These are phyloP conservation scores for Chaetodon auriga DNA, from an alignment of 2,113 vertebrate species.

Conservation along the genomic window DNA sequence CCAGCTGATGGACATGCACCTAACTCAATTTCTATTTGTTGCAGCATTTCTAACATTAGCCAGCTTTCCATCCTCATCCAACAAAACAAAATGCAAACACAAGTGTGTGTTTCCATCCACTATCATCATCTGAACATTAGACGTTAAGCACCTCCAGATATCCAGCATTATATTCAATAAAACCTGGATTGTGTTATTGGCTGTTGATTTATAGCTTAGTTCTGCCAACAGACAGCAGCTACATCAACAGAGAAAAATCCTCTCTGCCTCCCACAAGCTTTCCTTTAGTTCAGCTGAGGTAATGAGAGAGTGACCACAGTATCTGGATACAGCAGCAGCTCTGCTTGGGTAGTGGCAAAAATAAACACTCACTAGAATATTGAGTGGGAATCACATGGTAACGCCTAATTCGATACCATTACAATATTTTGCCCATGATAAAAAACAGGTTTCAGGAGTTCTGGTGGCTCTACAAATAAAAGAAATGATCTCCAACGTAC, in stretches of 20 bases:
- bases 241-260: no score
- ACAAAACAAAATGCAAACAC: no score
- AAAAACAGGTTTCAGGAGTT: background rate
- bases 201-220: conserved; percentile 1
- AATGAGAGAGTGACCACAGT: conserved; percentile 5
- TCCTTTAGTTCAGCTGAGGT: background rate
- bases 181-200: background rate
- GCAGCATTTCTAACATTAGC: no score
- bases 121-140: no score
- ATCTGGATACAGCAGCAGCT: background rate
- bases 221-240: background rate
- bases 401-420: background rate
- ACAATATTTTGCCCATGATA: background rate
- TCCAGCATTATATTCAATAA: background rate
- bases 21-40: no score
- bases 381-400: background rate
- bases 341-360: background rate
- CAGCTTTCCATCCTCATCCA: no score
- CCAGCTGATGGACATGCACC: no score
- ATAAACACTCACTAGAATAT: background rate
- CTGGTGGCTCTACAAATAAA: background rate
- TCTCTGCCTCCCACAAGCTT: background rate
- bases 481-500: background rate
- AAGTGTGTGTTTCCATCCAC: no score
- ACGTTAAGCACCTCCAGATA: no score